Conservation (phyloP, 2,888 invertebrate genomes). For the Agrilus biguttatus region DNA sequence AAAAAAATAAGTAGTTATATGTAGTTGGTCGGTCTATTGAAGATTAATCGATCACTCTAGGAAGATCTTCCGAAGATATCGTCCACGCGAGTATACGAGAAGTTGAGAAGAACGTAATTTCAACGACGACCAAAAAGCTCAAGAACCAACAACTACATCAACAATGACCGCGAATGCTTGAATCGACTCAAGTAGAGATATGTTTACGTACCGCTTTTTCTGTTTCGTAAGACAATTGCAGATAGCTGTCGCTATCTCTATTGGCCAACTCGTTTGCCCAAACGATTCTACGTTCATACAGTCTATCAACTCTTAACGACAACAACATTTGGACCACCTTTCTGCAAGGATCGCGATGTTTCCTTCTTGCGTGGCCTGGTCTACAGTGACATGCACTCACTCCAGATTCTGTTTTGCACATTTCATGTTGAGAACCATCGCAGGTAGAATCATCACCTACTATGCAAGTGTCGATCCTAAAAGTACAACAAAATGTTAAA, state of each 20-base stretch:
- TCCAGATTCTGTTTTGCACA: conserved; percentile 72
- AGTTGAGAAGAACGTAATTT: too few relatives aligned
- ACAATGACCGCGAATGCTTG: too few relatives aligned
- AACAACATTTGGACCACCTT: conserved; percentile 65
- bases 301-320: conserved; percentile 66
- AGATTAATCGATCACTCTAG: too few relatives aligned
- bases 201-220: conserved; percentile 61
- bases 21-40: too few relatives aligned
- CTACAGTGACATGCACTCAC: conserved; percentile 82
- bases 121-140: too few relatives aligned
- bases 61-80: too few relatives aligned
- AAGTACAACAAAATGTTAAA: conserved; percentile 5
- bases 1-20: too few relatives aligned
- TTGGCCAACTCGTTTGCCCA: conserved; percentile 67
- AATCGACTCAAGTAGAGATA: too few relatives aligned
- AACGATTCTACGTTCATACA: conserved; percentile 64
- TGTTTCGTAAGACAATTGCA: conserved; percentile 72
- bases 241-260: conserved; percentile 64
- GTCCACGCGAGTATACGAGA: too few relatives aligned
- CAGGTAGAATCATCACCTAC: conserved; percentile 87
- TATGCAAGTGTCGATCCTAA: conserved; percentile 80
- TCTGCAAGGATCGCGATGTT: conserved; percentile 62
- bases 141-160: too few relatives aligned
- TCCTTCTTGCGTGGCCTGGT: conserved; percentile 58
- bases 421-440: conserved; percentile 75